Evolutionary conservation across 1,140 invertebrate genomes (phyloP), one percentile per base, ranked within the genome.

Genomic region (Chelonus insularis): DNA sequence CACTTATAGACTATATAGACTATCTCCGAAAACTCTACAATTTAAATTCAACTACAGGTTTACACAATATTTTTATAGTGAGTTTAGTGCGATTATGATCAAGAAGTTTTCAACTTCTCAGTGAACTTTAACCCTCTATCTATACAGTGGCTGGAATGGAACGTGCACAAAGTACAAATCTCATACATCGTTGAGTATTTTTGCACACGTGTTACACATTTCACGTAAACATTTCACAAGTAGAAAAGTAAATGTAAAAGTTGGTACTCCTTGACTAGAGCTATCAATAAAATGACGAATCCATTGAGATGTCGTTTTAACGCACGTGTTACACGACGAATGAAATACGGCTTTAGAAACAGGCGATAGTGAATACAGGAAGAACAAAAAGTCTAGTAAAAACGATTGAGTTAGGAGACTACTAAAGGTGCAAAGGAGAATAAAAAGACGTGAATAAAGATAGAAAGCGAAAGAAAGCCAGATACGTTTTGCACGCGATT

Each of bases 401-500:
- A 57, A 52, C 23, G 48, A 63, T 45, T 36, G 57, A 63, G 41
- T 43, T 63, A 32, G 37, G 47, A 48, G 39, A 14, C 50, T 29
- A 5, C 4, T 23, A 23, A 23, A 34, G 50, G n/a, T 14, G 14
- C 18, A 14, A 37, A 21, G 47, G 32, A 29, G 11, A 12, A 12
- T 12, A 11, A 20, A n/a, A 37, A 20, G 34, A 60, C 55, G 39
- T 57, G 43, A 62, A 47, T 51, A 56, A 66, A 4, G 16, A 58
- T 65, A 56, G 50, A 48, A 66, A 67, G 64, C 52, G 55, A 61
- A 68, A 63, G 63, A 66, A 68, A 59, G 66, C 66, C 64, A 68
- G 62, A 66, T 61, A 68, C 60, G 62, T 65, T 66, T 64, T 51
- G 65, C 68, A 74, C 50, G 68, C 70, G 57, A 68, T 70, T 63